Conservation (phyloP, 2,888 invertebrate species). For the Agrenia bidenticulata region DNA sequence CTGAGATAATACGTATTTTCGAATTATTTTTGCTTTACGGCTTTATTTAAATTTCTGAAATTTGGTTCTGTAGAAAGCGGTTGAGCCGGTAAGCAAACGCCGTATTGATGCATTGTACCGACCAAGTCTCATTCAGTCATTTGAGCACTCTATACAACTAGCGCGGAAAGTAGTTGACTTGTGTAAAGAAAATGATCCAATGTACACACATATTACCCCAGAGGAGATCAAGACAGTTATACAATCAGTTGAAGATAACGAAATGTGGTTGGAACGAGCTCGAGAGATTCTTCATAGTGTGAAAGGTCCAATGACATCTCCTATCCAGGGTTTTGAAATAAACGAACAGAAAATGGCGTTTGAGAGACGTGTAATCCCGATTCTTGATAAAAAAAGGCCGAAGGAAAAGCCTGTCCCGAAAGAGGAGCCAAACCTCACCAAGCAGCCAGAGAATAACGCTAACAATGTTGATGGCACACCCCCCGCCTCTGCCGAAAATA, state of each 20-base stretch:
- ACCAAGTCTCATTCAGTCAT: constrained; percentile 76
- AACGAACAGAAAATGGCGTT: no score
- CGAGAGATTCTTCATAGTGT: constrained; percentile 55
- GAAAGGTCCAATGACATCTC: constrained; percentile 26
- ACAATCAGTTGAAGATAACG: constrained; percentile 69
- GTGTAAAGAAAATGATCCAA: constrained; percentile 67
- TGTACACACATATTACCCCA: constrained; percentile 68
- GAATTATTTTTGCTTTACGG: background rate
- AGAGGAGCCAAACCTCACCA: no score
- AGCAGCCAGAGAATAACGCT: background rate
- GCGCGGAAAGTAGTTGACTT: constrained; percentile 77
- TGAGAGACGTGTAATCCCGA: no score
- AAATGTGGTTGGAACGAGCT: constrained; percentile 79
- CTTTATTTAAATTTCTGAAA: background rate
- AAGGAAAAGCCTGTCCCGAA: background rate
- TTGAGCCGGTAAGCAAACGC: constrained; percentile 85
- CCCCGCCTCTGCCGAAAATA: background rate
- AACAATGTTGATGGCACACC: background rate
- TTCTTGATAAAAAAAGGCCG: constrained; percentile 49
- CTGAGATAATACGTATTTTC: constrained; percentile 10
- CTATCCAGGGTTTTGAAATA: constrained; percentile 40
- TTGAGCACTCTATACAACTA: constrained; percentile 73
- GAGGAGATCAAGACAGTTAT: constrained; percentile 77
- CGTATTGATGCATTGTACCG: constrained; percentile 78
- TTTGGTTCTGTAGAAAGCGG: constrained; percentile 64